Evolutionary conservation across 2,888 invertebrate species (phyloP), one percentile per base, ranked within the genome.

Genomic region (Osmoderma eremita): DNA sequence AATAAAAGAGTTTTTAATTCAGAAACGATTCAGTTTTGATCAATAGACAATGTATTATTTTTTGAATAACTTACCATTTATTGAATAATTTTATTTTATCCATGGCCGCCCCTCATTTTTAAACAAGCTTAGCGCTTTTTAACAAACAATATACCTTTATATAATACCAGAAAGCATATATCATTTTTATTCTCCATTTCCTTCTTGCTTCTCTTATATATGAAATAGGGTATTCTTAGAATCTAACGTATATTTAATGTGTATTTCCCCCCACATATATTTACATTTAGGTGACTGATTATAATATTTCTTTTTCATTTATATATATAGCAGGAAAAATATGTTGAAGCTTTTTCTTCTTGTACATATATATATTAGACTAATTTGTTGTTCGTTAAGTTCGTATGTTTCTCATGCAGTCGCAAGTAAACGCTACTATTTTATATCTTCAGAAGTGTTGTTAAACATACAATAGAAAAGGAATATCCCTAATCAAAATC

Each of bases 111-210:
- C 42, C 58, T 36, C 30, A 17, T n/a, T 50, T 42, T 61, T 45
- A 53, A 22, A 22, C 42, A 45, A 54, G 50, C 63, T 62, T 53
- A 54, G 41, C 45, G 56, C 36, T 53, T 39, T 42, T 13, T 63
- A 62, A 63, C 67, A 63, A 53, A 63, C 45, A 63, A 42, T 62
- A 50, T 53, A 53, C 17, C 38, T 17, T 53, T 39, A 65, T 58
- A 49, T 54, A 63, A 53, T 39, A 39, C 6, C 36, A 58, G 45
- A 61, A 61, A 61, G 58, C 58, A 61, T 45, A 41, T 24, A 18
- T 58, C 10, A 30, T 1, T 63, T 62, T 63, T 30, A 20, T 54
- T 13, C 20, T 54, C 17, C 54, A 38, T 10, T 48, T 48, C 10
- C 10, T 6, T 20, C n/a, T 41, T 42, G 22, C 15, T 8, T 3